These are phyloP conservation scores for Hypocryptadius cinnamomeus DNA, from an alignment of 2,113 vertebrate species.

Conservation along the genomic window DNA sequence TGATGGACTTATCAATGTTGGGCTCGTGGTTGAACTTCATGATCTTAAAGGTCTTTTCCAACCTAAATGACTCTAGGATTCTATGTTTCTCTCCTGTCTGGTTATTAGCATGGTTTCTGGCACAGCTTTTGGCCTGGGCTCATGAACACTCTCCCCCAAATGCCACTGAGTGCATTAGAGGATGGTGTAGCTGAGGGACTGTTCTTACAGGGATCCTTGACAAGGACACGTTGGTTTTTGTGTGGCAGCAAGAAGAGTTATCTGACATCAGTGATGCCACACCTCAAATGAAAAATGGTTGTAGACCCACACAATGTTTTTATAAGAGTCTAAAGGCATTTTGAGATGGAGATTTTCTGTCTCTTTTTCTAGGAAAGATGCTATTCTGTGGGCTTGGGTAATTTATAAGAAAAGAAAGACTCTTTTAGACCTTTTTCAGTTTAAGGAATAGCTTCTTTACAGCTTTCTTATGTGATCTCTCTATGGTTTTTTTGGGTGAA, in stretches of 20 bases:
- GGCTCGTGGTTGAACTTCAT: not conserved
- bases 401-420: not conserved
- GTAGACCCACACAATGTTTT: not conserved
- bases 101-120: not conserved
- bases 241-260: not conserved
- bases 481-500: not conserved
- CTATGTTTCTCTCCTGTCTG: not conserved
- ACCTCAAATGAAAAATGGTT: not conserved
- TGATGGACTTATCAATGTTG: not conserved
- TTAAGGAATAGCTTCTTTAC: not conserved
- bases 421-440: not conserved
- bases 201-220: not conserved
- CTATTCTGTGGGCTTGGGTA: not conserved
- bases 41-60: not conserved
- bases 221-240: accelerated
- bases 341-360: not conserved
- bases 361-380: not conserved
- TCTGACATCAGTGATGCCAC: not conserved
- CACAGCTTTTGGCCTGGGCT: not conserved
- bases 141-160: not conserved
- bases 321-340: not conserved
- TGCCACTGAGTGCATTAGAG: not conserved
- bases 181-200: not conserved
- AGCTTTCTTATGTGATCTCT: not conserved
- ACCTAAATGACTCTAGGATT: not conserved